Evolutionary conservation across 2,113 vertebrate species (phyloP), one percentile per base, ranked within the genome.

Genomic region (Cariama cristata): DNA sequence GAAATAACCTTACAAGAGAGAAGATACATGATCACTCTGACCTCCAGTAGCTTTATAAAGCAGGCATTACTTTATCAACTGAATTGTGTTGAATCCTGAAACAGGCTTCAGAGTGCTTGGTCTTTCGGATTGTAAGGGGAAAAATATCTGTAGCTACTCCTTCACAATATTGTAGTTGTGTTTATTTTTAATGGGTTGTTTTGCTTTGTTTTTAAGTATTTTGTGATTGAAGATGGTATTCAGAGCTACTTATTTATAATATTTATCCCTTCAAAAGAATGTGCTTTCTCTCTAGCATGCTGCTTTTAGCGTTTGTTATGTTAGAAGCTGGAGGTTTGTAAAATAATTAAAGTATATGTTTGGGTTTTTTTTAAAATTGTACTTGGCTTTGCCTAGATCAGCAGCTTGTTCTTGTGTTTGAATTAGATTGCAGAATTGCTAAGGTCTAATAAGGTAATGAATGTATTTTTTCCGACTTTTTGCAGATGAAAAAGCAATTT

Each of bases 401-500:
- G 21, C 72, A 60, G 10, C 53, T 66, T 20, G 45, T 81, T 82
- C 32, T 74, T 84, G 22, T 76, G 18, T 64, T 87, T 84, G 45
- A 87, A 62, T 60, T 87, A 58, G 12, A 32, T 33, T 88, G 64
- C 50, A 76, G 55, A 74, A 92, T 63, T 96, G 21, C 40, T 92
- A 24, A 9, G 4, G 26, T 74, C 72, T 91, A 76, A 55, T 87
- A 86, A 91, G 11, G 44, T 90, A 91, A 82, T 49, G 58, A 76
- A 90, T 24, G 10, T 88, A 52, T 67, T 91, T 40, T 92, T 69
- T 97, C 26, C 85, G 64, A 84, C 64, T 93, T 97, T 88, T 98
- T 98, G 81, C 98, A 99, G 99, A 99, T 99, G 99, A 99, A 99
- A 98, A 99, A 99, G 97, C 99, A 99, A 60, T 98, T 99, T 96